Conservation (phyloP, 2,797 vertebrate genomes). For the Myotis vivesi region DNA sequence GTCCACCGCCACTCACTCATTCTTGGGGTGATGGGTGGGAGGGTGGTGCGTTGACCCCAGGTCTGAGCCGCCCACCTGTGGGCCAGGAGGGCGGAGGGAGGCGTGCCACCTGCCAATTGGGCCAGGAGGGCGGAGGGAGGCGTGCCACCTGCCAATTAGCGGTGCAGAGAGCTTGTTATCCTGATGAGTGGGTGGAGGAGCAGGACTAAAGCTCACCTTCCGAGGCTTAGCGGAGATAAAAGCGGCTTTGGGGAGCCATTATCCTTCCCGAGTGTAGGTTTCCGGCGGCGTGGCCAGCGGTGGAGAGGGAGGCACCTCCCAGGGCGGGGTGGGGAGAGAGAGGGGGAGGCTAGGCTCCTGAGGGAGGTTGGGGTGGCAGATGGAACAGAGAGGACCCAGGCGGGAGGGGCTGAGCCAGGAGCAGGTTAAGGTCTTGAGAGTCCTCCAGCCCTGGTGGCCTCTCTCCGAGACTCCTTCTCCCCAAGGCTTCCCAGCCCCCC, state of each 20-base stretch:
- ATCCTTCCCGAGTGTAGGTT: slow-evolving; percentile 67
- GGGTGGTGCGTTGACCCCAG: neutral
- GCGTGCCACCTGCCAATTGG: slow-evolving; percentile 25
- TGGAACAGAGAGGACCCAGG: neutral
- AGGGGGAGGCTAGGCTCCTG: neutral
- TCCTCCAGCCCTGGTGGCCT: neutral
- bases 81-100: neutral
- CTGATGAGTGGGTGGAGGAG: slow-evolving; percentile 41
- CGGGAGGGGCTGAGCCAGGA: neutral
- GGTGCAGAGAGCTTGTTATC: slow-evolving; percentile 47
- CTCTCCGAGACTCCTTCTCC: neutral
- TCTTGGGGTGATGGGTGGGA: neutral
- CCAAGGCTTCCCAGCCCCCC: neutral
- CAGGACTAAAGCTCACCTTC: slow-evolving; percentile 46
- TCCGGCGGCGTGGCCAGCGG: neutral
- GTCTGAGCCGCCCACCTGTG: neutral
- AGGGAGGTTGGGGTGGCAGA: neutral
- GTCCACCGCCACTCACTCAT: neutral
- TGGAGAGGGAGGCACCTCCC: neutral
- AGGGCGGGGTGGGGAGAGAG: neutral
- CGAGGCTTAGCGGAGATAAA: slow-evolving; percentile 63
- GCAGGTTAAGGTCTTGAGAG: neutral
- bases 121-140: neutral
- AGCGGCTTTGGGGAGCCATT: slow-evolving; percentile 58
- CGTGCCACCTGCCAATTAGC: slow-evolving; percentile 30